A percentile compares a stretch with the other conserved stretches of the same genome.
Evolutionary conservation across 2,113 vertebrate species (phyloP).

Genomic region (Oxygymnocypris stewartii): DNA sequence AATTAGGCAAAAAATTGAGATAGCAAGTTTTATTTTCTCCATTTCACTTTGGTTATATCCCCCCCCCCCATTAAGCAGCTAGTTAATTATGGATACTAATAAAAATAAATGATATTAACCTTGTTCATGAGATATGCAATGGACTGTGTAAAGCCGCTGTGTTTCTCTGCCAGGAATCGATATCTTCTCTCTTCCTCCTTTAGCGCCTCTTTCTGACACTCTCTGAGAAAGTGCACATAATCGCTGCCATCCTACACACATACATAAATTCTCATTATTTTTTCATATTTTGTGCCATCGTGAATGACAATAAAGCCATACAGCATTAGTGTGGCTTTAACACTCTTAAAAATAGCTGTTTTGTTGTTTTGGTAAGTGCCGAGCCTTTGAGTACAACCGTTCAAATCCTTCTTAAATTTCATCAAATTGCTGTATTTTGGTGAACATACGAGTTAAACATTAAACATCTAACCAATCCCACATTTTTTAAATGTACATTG

Average conservation of each 20-base stretch:
- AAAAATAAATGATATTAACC: conserved; percentile 57
- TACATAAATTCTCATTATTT: neutral
- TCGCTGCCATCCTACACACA: conserved; percentile 73
- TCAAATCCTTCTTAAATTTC: neutral
- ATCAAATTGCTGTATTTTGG: no score
- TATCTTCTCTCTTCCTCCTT: conserved; percentile 91
- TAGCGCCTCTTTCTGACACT: conserved; percentile 83
- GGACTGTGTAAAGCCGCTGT: conserved; percentile 75
- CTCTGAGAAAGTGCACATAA: conserved; percentile 81
- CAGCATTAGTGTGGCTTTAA: neutral
- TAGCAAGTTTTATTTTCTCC: neutral
- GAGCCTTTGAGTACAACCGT: neutral
- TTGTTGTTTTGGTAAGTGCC: neutral
- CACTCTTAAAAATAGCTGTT: neutral
- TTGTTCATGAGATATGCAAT: conserved; percentile 72
- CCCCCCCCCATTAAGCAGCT: neutral
- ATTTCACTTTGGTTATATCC: neutral
- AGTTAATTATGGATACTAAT: neutral
- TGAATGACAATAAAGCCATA: neutral
- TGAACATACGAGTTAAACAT: no score
- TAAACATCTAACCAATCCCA: neutral
- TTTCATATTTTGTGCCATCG: neutral
- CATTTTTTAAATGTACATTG: neutral
- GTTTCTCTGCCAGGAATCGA: conserved; percentile 93
- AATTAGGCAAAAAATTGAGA: neutral